phyloP scores from a whole-genome alignment of 2,888 invertebrate genomes.

The Alviniconcha strummeri region DNA sequence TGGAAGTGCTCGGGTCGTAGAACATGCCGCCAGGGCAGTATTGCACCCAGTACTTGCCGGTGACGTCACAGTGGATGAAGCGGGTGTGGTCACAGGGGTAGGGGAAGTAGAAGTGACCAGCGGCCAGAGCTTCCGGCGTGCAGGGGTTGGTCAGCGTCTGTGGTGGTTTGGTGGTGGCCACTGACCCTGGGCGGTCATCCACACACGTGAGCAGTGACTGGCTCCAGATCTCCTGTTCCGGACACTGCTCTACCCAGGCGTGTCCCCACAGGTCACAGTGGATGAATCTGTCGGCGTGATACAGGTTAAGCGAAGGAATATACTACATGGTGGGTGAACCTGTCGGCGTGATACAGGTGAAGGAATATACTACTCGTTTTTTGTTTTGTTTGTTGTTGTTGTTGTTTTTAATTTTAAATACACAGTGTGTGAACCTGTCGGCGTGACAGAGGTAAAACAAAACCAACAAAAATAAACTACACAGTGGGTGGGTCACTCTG shows the following conservation, averaged over 20 bases:
- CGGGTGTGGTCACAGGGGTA: slow-evolving; percentile 41
- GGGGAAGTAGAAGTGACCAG: slow-evolving; percentile 34
- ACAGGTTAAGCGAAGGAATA: too few relatives aligned
- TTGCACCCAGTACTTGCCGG: slow-evolving; percentile 38
- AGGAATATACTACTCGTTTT: too few relatives aligned
- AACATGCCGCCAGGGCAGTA: slow-evolving; percentile 35
- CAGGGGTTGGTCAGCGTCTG: slow-evolving; percentile 30
- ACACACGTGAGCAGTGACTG: slow-evolving; percentile 37
- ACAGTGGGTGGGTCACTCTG: too few relatives aligned
- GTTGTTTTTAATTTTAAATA: too few relatives aligned
- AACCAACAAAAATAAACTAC: too few relatives aligned
- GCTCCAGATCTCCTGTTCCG: slow-evolving; percentile 41
- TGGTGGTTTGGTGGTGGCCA: neutral
- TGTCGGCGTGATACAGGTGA: too few relatives aligned
- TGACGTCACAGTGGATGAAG: slow-evolving; percentile 43
- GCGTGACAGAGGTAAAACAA: too few relatives aligned
- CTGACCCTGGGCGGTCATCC: slow-evolving; percentile 7
- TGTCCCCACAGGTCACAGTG: slow-evolving; percentile 50
- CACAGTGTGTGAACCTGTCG: too few relatives aligned
- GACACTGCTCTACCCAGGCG: slow-evolving; percentile 44
- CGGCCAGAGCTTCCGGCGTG: slow-evolving; percentile 22
- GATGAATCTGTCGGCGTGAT: slow-evolving; percentile 41
- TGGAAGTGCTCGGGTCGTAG: slow-evolving; percentile 22
- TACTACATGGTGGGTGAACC: too few relatives aligned
- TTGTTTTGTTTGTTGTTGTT: too few relatives aligned